A percentile compares a stretch with the other conserved stretches of the same genome.
Conservation (phyloP, 2,888 invertebrate species). For the Drosophila niveifrons region DNA sequence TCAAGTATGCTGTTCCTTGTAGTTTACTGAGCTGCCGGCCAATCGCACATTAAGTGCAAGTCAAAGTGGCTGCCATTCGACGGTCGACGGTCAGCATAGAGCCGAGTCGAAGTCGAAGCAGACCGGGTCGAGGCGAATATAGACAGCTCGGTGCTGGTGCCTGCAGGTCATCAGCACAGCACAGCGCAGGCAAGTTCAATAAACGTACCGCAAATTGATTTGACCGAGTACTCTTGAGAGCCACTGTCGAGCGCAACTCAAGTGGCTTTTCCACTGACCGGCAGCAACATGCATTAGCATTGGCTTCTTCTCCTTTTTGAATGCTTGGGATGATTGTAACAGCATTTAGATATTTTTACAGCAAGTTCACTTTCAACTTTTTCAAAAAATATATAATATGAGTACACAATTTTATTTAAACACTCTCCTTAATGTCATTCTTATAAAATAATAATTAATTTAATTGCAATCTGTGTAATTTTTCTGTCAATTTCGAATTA, state of each 20-base stretch:
- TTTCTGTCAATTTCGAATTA: constrained; percentile 77
- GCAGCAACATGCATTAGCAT: constrained; percentile 36
- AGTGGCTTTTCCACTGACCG: constrained; percentile 27
- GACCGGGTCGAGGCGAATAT: not conserved
- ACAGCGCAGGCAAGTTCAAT: constrained; percentile 68
- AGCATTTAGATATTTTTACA: constrained; percentile 8
- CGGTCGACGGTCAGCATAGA: constrained; percentile 1
- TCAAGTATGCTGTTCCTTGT: constrained; percentile 51
- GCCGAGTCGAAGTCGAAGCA: not conserved
- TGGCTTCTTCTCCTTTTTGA: constrained; percentile 4
- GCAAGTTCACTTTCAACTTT: not conserved
- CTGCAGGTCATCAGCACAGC: constrained; percentile 38
- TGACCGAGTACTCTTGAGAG: constrained; percentile 63
- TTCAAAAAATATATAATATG: too few species aligned
- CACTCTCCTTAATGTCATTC: too few species aligned
- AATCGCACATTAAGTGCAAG: constrained; percentile 66
- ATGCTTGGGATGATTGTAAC: constrained; percentile 6
- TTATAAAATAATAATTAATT: too few species aligned
- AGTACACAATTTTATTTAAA: too few species aligned
- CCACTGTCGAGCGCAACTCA: constrained; percentile 44
- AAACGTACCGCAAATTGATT: constrained; percentile 76
- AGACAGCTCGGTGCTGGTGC: constrained; percentile 16
- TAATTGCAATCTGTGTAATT: too few species aligned
- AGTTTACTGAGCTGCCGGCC: constrained; percentile 53
- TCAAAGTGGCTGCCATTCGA: constrained; percentile 50